Base-by-base conservation (phyloP, 2,888 invertebrate species). In the Caprella mutica region DNA sequence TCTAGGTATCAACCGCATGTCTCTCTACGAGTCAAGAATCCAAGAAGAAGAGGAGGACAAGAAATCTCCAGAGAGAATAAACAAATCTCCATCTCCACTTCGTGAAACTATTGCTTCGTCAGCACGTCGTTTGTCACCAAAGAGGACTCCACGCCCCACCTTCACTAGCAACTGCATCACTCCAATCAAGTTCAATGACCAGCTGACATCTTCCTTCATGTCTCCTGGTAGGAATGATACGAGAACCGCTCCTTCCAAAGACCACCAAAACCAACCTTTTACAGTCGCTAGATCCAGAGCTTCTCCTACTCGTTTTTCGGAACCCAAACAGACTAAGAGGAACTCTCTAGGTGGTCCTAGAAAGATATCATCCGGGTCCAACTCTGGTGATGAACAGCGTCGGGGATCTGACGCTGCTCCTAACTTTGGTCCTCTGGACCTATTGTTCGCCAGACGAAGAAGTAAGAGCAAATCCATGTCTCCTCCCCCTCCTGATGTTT, bases 1-100 rank as follows among this genome's bases (percentile, higher is more conserved):
- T 1, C 46, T 57, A 21, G 63, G 61, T 14, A 44, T 55, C 1
- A 55, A 61, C n/a, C 48, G 59, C 19, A 43, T 59, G 5, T 65
- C 65, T 8, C 51, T 58, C 24, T 61, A 65, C 46, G 65, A 65
- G 51, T 39, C 56, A 1, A 56, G 35, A 39, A 61, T 65, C 21
- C 56, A 46, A 12, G 65, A 61, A 44, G 65, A 65, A 53, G 55
- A 56, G 14, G 62, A 59, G 24, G 52, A 30, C 12, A 17, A n/a
- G 9, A 29, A 51, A 21, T 40, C 40, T 2, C 40, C 40, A 3
- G 44, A 35, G 26, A 52, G 51, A n/a, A 33, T 21, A n/a, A 33
- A 17, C n/a, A 9, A 29, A 4, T 55, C 55, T 17, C 27, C 19
- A 8, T 35, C 44, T 39, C 35, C 33, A 3, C 30, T 44, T 12